Evolutionary conservation across 2,888 invertebrate species (phyloP).

Genomic region (Meandrusa payeni): DNA sequence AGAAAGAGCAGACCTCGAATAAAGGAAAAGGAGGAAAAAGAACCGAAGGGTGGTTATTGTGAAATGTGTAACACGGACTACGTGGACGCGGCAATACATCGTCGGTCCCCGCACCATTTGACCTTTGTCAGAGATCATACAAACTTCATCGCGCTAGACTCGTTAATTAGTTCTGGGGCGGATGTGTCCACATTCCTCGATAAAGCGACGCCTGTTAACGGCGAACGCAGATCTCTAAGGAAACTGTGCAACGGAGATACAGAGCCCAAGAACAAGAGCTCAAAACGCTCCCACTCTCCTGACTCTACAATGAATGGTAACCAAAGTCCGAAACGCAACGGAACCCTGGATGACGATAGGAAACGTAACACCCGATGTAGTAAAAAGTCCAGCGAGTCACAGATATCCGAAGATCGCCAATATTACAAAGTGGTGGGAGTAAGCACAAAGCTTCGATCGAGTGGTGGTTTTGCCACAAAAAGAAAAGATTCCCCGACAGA

Average conservation of each 20-base stretch:
- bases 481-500: conserved; percentile 64
- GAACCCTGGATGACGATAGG: conserved; percentile 51
- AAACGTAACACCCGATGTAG: conserved; percentile 61
- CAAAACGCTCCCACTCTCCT: conserved; percentile 53
- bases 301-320: conserved; percentile 51
- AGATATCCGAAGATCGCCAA: conserved; percentile 56
- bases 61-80: conserved; percentile 90
- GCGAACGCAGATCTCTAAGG: conserved; percentile 60
- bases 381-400: conserved; percentile 44
- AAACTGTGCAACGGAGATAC: conserved; percentile 64
- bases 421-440: conserved; percentile 88
- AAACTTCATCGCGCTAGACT: conserved; percentile 88
- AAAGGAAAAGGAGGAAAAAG: conserved; percentile 67
- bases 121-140: conserved; percentile 87
- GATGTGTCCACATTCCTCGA: conserved; percentile 86
- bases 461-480: conserved; percentile 62
- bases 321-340: conserved; percentile 55
- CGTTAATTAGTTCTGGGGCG: conserved; percentile 83
- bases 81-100: conserved; percentile 84
- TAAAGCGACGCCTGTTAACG: conserved; percentile 70
- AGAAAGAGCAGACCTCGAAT: conserved; percentile 71
- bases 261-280: conserved; percentile 46
- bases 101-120: conserved; percentile 87
- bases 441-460: conserved; percentile 84
- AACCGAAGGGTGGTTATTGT: conserved; percentile 84